Conservation (phyloP, 2,888 invertebrate species). For the Platycheirus rosarum region DNA sequence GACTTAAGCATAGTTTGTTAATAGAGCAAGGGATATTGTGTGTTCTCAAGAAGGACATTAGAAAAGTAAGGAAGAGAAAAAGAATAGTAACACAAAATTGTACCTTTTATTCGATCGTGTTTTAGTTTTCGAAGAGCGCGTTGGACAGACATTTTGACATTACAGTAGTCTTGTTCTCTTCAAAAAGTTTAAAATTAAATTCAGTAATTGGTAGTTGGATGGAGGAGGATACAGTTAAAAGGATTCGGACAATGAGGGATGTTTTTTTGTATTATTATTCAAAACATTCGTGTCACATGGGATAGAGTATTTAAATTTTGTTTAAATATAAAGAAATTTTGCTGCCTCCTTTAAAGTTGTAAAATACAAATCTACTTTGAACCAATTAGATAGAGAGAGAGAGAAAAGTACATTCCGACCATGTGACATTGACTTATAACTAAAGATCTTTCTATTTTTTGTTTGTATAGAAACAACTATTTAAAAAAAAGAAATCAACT, state of each 20-base stretch:
- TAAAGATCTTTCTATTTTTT: too few relatives aligned
- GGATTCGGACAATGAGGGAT: slow-evolving; percentile 39
- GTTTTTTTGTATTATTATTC: background rate
- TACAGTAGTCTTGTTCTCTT: slow-evolving; percentile 38
- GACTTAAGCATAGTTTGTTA: slow-evolving; percentile 7
- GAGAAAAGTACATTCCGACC: slow-evolving; percentile 60
- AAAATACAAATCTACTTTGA: background rate
- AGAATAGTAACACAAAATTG: slow-evolving; percentile 41
- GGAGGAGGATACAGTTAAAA: background rate
- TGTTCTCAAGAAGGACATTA: slow-evolving; percentile 26
- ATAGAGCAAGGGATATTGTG: slow-evolving; percentile 40
- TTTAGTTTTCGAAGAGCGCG: slow-evolving; percentile 6
- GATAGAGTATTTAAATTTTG: slow-evolving; percentile 28
- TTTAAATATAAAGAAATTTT: slow-evolving; percentile 45
- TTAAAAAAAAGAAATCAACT: slow-evolving; percentile 54
- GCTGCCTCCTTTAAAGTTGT: slow-evolving; percentile 69
- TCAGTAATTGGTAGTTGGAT: slow-evolving; percentile 11
- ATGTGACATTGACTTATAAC: slow-evolving; percentile 66
- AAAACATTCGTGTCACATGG: slow-evolving; percentile 66
- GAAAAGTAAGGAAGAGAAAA: slow-evolving; percentile 35
- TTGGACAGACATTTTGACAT: slow-evolving; percentile 1
- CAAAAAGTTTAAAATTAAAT: slow-evolving; percentile 29
- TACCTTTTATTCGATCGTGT: slow-evolving; percentile 43
- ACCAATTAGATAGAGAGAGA: slow-evolving; percentile 44
- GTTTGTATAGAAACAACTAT: slow-evolving; percentile 15